Base-by-base conservation (phyloP, 2,888 invertebrate species). In the Rhagonycha lutea region DNA sequence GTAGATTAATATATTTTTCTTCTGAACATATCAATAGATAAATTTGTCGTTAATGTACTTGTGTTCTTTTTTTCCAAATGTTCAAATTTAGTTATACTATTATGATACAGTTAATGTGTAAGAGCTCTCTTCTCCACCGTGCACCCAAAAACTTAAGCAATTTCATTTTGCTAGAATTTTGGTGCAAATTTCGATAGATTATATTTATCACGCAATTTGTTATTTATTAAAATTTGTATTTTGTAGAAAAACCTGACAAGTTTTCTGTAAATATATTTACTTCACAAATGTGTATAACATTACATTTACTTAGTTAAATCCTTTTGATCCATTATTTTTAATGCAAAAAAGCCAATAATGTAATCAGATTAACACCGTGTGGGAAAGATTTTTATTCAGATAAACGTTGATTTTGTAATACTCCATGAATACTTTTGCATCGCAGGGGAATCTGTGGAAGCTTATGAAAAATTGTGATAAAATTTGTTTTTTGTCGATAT, bases 281-380 rank as follows among this genome's bases (percentile, higher is more conserved):
- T 85, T 85, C 84, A 83, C 82, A 85, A 86, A 85, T 86, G 86
- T 88, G 86, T 87, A 86, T 85, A 86, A 87, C 85, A 85, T 83
- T 83, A 85, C 85, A 76, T 68, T 76, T 76, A 73, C 12, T 65
- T 65, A 10, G 47, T 47, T 47, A 47, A 7, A 0, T n/a, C n/a
- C 8, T 47, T 47, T 47, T 7, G 3, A n/a, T 47, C 47, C 47
- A n/a, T n/a, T 47, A 47, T n/a, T 47, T 47, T 47, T n/a, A 4
- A 26, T 3, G 26, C 26, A 7, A 18, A 18, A n/a, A 18, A 18
- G 18, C 18, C 2, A 18, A 18, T 18, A 18, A 18, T 18, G 2
- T 18, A 18, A 18, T 18, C 18, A 18, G 18, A 18, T 18, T 18
- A 18, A 18, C 26, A 26, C 4, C 7, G 3, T 4, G 26, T 26